A percentile compares a stretch with the other conserved stretches of the same genome.
phyloP scores from a whole-genome alignment of 2,888 invertebrate genomes.

The Sepioteuthis lessoniana region DNA sequence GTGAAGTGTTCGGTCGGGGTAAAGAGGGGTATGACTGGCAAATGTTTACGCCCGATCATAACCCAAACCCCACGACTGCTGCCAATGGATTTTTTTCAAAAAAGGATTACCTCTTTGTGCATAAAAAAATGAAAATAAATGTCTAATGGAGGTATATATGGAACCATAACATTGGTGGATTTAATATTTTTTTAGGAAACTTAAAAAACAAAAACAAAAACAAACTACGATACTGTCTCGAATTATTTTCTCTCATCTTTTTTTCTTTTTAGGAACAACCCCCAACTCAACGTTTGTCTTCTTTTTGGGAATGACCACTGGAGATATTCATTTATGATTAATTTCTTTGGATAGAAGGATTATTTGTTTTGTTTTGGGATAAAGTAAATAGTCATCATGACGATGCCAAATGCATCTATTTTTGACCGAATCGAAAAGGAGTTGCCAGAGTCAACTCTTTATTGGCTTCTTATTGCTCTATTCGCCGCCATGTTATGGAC shows the following conservation, averaged over 20 bases:
- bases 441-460: slow-evolving; percentile 64
- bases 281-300: not conserved
- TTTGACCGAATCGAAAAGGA: slow-evolving; percentile 55
- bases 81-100: not conserved
- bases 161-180: not conserved
- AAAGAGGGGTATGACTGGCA: slow-evolving; percentile 36
- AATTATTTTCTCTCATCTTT: not conserved
- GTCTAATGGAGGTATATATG: not conserved
- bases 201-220: not conserved
- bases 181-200: slow-evolving; percentile 24
- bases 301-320: not conserved
- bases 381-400: not conserved
- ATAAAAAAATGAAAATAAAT: not conserved
- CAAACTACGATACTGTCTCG: not conserved
- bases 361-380: not conserved
- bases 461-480: slow-evolving; percentile 68
- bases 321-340: not conserved
- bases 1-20: not conserved
- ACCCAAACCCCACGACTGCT: not conserved
- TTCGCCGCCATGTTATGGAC: slow-evolving; percentile 87
- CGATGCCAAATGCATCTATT: slow-evolving; percentile 35
- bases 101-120: not conserved
- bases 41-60: slow-evolving; percentile 40
- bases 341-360: not conserved
- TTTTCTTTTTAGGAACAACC: too few relatives aligned